phyloP scores from a whole-genome alignment of 2,888 invertebrate species.

The Chrysolina haemoptera region DNA sequence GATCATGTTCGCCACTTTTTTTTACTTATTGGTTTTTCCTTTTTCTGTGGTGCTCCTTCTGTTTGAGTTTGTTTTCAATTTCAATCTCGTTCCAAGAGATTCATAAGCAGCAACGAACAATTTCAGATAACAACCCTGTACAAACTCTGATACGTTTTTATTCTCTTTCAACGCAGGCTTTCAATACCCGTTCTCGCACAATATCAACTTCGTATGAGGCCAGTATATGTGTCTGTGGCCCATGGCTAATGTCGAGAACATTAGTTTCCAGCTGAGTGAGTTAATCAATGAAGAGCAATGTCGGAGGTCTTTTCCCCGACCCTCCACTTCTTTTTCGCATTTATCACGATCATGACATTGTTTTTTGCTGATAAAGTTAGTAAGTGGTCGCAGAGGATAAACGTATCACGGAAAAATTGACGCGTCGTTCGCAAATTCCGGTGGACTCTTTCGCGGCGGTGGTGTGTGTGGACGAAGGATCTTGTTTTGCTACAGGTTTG shows the following conservation, averaged over 20 bases:
- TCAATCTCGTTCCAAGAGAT: too few species aligned
- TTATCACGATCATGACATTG: slow-evolving; percentile 51
- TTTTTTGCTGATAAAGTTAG: slow-evolving; percentile 39
- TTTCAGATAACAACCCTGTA: slow-evolving; percentile 17
- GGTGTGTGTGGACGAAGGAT: not conserved
- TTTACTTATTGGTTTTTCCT: too few species aligned
- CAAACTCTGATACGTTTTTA: not conserved
- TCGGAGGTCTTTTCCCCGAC: slow-evolving; percentile 52
- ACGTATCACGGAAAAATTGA: slow-evolving; percentile 45
- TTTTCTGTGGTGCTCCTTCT: too few species aligned
- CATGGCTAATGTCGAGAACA: slow-evolving; percentile 66
- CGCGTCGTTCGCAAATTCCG: slow-evolving; percentile 10
- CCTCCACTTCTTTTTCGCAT: slow-evolving; percentile 56
- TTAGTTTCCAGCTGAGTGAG: slow-evolving; percentile 66
- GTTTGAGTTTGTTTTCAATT: too few species aligned
- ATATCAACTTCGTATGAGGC: slow-evolving; percentile 18
- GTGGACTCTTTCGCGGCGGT: slow-evolving; percentile 8
- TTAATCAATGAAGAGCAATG: slow-evolving; percentile 65
- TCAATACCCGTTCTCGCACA: not conserved
- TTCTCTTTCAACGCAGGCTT: slow-evolving; percentile 7
- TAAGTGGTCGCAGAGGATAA: slow-evolving; percentile 16
- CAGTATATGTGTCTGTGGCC: slow-evolving; percentile 59
- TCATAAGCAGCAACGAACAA: not conserved
- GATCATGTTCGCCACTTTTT: too few species aligned
- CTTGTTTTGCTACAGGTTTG: not conserved